Conservation (phyloP, 2,888 invertebrate genomes). For the Cremastinae sp. region DNA sequence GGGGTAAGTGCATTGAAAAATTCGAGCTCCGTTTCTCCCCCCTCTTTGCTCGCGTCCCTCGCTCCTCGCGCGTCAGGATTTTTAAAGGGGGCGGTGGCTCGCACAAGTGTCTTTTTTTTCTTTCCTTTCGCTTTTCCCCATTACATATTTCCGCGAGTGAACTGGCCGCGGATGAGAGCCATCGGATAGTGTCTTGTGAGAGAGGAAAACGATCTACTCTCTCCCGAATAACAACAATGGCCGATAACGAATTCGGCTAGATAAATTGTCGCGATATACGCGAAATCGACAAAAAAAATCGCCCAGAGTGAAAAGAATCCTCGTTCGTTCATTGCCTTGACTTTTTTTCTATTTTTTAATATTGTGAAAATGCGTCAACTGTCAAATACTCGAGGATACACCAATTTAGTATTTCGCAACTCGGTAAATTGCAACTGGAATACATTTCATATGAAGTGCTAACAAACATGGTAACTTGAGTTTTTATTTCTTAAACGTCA, state of each 20-base stretch:
- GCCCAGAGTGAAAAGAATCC: not conserved
- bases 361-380: slow-evolving; percentile 27
- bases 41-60: slow-evolving; percentile 46
- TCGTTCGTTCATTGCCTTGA: not conserved
- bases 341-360: slow-evolving; percentile 11
- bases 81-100: slow-evolving; percentile 76
- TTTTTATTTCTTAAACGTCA: not conserved
- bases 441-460: slow-evolving; percentile 34
- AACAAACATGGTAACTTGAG: slow-evolving; percentile 55
- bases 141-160: slow-evolving; percentile 38
- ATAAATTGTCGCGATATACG: slow-evolving; percentile 29
- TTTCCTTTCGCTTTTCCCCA: slow-evolving; percentile 55
- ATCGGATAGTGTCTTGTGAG: slow-evolving; percentile 44
- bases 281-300: not conserved
- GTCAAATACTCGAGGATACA: slow-evolving; percentile 28
- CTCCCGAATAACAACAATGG: slow-evolving; percentile 72
- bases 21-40: slow-evolving; percentile 34
- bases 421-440: slow-evolving; percentile 23
- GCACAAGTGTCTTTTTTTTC: slow-evolving; percentile 69
- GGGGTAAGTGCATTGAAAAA: slow-evolving; percentile 63
- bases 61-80: slow-evolving; percentile 60
- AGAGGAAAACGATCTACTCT: slow-evolving; percentile 42
- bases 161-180: slow-evolving; percentile 48
- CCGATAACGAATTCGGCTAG: slow-evolving; percentile 61
- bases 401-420: slow-evolving; percentile 21